These are phyloP conservation scores for Oligia fasciuncula DNA, from an alignment of 2,888 invertebrate genomes.

Conservation along the genomic window DNA sequence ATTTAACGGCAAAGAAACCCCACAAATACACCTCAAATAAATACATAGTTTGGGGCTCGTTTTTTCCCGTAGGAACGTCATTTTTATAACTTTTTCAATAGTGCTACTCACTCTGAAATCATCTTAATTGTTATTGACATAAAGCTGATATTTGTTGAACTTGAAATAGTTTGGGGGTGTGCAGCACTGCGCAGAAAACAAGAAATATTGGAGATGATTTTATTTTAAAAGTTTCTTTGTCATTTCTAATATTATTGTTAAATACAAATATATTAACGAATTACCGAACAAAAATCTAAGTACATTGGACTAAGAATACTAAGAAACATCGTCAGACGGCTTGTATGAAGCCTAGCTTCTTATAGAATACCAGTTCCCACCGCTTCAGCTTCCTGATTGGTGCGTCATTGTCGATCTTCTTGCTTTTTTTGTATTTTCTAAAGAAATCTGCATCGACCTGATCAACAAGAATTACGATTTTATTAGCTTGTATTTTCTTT, in stretches of 20 bases:
- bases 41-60: constrained; percentile 36
- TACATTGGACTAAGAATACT: constrained; percentile 63
- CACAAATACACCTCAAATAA: constrained; percentile 26
- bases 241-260: constrained; percentile 17
- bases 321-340: constrained; percentile 75
- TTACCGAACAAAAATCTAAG: constrained; percentile 33
- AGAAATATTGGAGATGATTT: constrained; percentile 25
- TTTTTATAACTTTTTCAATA: too few species aligned
- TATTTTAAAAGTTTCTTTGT: constrained; percentile 29
- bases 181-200: neutral
- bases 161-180: too few species aligned
- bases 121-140: too few species aligned
- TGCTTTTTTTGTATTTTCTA: constrained; percentile 82
- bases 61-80: constrained; percentile 67
- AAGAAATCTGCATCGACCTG: constrained; percentile 83
- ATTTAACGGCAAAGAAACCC: constrained; percentile 20
- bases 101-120: too few species aligned
- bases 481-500: neutral
- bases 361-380: constrained; percentile 87
- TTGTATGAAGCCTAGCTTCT: constrained; percentile 86
- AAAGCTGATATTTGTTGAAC: too few species aligned
- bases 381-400: constrained; percentile 84
- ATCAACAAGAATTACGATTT: neutral
- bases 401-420: constrained; percentile 80
- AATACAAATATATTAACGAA: constrained; percentile 34